Percentiles rank a stretch among this genome's conserved stretches.
phyloP scores from a whole-genome alignment of 2,888 invertebrate genomes.

The Patella caerulea region DNA sequence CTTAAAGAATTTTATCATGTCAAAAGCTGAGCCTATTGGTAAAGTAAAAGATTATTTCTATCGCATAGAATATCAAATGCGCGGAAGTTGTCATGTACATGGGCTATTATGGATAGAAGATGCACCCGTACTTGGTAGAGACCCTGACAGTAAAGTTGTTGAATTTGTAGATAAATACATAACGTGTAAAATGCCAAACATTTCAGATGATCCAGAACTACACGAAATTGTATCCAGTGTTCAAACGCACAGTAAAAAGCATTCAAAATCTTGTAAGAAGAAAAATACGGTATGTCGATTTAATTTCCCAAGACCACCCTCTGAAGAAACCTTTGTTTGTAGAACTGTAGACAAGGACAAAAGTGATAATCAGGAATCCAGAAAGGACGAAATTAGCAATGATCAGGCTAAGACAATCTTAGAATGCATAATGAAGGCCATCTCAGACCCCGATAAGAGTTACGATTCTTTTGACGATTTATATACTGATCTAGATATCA shows the following conservation, averaged over 20 bases:
- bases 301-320: conserved; percentile 24
- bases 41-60: conserved; percentile 41
- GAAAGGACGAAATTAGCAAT: background rate
- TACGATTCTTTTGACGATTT: background rate
- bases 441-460: background rate
- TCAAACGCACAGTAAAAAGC: conserved; percentile 30
- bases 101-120: conserved; percentile 41
- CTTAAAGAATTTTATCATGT: conserved; percentile 26
- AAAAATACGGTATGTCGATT: conserved; percentile 30
- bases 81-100: conserved; percentile 48
- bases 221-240: conserved; percentile 19
- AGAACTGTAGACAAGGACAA: conserved; percentile 8
- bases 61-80: conserved; percentile 43
- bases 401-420: background rate
- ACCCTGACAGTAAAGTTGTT: conserved; percentile 30
- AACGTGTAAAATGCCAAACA: conserved; percentile 31
- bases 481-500: background rate
- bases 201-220: conserved; percentile 21
- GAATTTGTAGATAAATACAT: conserved; percentile 32
- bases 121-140: conserved; percentile 36
- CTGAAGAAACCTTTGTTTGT: background rate
- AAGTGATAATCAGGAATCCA: background rate
- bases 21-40: conserved; percentile 36
- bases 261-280: conserved; percentile 33
- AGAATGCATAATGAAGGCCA: background rate